Conservation (phyloP, 1,140 invertebrate genomes). For the Zaprionus tsacasi region DNA sequence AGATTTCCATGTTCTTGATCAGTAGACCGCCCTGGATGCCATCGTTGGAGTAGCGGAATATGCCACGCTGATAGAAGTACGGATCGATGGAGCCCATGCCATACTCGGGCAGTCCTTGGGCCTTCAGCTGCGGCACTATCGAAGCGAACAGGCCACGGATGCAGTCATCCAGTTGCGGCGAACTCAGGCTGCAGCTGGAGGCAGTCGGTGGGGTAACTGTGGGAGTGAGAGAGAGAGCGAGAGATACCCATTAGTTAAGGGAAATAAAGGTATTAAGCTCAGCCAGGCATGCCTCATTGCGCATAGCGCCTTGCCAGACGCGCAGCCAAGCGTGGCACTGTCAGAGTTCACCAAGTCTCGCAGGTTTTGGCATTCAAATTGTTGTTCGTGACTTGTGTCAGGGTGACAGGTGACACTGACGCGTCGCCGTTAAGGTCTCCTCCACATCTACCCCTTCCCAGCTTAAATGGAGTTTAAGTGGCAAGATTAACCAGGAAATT, state of each 20-base stretch:
- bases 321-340: conserved; percentile 47
- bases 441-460: not conserved
- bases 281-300: conserved; percentile 55
- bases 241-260: not conserved
- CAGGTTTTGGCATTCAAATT: conserved; percentile 43
- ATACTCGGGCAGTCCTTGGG: conserved; percentile 60
- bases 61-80: conserved; percentile 76
- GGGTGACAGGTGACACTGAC: conserved; percentile 52
- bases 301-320: conserved; percentile 39
- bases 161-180: conserved; percentile 70
- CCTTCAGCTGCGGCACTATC: conserved; percentile 60
- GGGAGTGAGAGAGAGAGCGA: conserved; percentile 8
- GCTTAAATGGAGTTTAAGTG: not conserved
- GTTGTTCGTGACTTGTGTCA: conserved; percentile 50
- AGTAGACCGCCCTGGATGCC: conserved; percentile 78
- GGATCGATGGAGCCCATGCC: conserved; percentile 73
- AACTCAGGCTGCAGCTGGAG: conserved; percentile 59
- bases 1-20: conserved; percentile 81
- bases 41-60: conserved; percentile 79
- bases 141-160: conserved; percentile 62
- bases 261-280: conserved; percentile 40
- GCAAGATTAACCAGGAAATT: conserved; percentile 1
- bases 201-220: conserved; percentile 51
- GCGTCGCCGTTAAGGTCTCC: conserved; percentile 38
- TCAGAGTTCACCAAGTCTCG: conserved; percentile 39